Evolutionary conservation across 2,888 invertebrate species (phyloP).

Genomic region (Ashinkailepas kermadecensis): DNA sequence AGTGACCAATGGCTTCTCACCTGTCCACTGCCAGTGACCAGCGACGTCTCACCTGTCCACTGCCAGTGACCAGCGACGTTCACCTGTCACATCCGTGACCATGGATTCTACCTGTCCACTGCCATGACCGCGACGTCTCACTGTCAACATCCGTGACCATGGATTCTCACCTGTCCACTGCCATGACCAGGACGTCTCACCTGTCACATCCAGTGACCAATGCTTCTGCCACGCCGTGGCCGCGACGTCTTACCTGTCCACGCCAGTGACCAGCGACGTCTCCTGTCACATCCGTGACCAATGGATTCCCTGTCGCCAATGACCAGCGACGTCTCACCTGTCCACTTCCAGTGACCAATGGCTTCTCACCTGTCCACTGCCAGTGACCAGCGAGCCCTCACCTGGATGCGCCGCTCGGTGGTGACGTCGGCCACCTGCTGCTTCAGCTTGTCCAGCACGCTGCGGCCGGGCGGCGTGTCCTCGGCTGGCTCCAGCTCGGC

Average conservation of each 20-base stretch:
- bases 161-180: not conserved
- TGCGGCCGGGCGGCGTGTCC: not conserved
- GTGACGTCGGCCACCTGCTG: conserved; percentile 14
- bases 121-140: not conserved
- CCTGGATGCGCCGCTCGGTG: not conserved
- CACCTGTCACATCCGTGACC: too few relatives aligned
- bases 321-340: too few relatives aligned
- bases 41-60: not conserved
- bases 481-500: not conserved
- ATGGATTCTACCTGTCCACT: not conserved
- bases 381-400: not conserved
- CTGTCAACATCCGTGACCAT: too few relatives aligned
- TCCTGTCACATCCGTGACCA: too few relatives aligned
- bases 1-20: too few relatives aligned
- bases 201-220: too few relatives aligned
- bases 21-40: not conserved
- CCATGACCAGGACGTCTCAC: not conserved
- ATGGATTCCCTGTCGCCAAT: too few relatives aligned
- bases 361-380: too few relatives aligned
- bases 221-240: too few relatives aligned
- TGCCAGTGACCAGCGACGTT: too few relatives aligned
- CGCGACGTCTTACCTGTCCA: too few relatives aligned
- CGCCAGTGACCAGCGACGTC: not conserved
- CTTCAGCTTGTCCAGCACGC: conserved; percentile 12
- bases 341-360: too few relatives aligned